A percentile compares a stretch with the other conserved stretches of the same genome.
Conservation (phyloP, 2,797 vertebrate genomes). For the Cossypha dichroa region DNA sequence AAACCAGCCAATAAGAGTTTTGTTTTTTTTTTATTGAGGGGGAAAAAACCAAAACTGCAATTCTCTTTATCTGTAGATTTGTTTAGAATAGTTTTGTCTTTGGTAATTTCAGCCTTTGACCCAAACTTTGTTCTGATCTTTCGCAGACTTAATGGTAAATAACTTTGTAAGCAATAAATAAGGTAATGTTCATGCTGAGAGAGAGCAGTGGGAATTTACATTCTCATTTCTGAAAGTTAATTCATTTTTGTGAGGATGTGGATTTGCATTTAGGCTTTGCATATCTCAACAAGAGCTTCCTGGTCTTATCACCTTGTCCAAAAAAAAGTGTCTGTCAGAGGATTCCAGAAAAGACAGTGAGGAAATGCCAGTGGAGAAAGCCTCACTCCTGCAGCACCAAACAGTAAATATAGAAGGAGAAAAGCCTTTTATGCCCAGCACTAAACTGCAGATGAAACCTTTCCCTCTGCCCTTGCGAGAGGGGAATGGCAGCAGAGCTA, state of each 20-base stretch:
- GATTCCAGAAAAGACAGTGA: neutral
- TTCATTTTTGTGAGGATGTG: neutral
- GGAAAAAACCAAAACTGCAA: accelerated
- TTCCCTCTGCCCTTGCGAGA: neutral
- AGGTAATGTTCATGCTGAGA: neutral
- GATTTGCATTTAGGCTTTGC: neutral
- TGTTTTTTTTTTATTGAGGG: accelerated
- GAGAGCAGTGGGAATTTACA: neutral
- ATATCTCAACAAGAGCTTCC: neutral
- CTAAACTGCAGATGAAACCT: neutral
- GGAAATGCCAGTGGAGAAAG: neutral
- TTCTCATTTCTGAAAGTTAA: neutral
- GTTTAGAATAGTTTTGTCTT: neutral
- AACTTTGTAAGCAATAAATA: neutral
- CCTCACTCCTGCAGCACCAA: neutral
- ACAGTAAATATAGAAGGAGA: neutral
- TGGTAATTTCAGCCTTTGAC: neutral
- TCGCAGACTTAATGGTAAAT: neutral
- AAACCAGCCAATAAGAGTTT: neutral
- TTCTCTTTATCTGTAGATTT: neutral
- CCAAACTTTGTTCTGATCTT: neutral
- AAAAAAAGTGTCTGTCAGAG: neutral
- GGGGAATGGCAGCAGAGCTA: neutral
- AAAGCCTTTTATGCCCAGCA: neutral
- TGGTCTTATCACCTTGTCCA: neutral